Base-by-base conservation (phyloP, 2,888 invertebrate genomes). In the Abrostola triplasia region DNA sequence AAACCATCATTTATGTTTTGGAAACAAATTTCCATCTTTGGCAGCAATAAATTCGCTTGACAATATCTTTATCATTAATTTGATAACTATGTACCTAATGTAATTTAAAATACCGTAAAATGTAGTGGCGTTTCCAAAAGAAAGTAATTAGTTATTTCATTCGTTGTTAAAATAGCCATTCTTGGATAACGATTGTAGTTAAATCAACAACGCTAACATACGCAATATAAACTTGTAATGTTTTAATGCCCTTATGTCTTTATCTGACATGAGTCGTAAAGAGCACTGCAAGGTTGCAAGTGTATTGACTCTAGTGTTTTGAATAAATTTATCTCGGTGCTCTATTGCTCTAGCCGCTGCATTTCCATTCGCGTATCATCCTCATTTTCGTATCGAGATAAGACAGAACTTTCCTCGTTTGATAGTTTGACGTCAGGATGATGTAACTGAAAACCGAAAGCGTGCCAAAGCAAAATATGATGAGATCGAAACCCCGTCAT, bases 231-330 rank as follows among this genome's bases (percentile, higher is more conserved):
- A 88, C 81, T 87, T 85, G 84, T 86, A 87, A 91, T 90, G 88
- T 91, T 90, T 91, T 90, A 91, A 90, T 91, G 89, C 89, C 89
- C 90, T 87, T 91, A 91, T 89, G 90, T 90, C 90, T 93, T 92
- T 93, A 94, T 94, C 93, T 91, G 92, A 90, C 91, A 87, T 84
- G 86, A 91, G 89, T 91, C 88, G 87, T 91, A 91, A 91, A 93
- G 94, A 93, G 88, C 93, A 86, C 87, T 88, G 93, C 92, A 94
- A 94, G 94, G 94, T 94, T 94, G 93, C 87, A 89, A 91, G 93
- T 92, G 90, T 93, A 92, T 93, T 93, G 94, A 94, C 94, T 90
- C 88, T 90, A 86, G 84, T 91, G 88, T 90, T 89, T 90, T 91
- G 89, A 91, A 92, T 92, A 90, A 85, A 84, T 90, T 90, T 93